These are phyloP conservation scores for Periplaneta americana DNA, from an alignment of 1,140 invertebrate genomes.

Conservation along the genomic window DNA sequence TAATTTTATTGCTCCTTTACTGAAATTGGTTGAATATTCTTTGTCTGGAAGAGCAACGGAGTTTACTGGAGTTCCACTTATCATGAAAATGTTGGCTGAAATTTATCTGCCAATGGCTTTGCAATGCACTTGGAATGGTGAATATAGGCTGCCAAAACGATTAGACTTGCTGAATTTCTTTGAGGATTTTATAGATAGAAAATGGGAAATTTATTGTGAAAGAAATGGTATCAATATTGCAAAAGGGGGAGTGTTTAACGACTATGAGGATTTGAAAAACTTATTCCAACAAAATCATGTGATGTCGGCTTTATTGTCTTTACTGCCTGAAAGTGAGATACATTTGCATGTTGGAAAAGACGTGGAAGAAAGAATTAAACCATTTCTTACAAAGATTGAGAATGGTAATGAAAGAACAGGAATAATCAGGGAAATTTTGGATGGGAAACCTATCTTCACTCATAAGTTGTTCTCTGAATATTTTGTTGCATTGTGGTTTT, in stretches of 20 bases:
- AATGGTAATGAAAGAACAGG: neutral
- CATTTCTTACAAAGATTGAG: neutral
- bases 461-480: conserved; percentile 15
- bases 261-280: neutral
- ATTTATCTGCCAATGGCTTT: neutral
- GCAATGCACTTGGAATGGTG: neutral
- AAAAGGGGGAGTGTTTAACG: neutral
- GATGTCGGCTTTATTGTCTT: neutral
- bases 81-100: conserved; percentile 6
- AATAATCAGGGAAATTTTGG: neutral
- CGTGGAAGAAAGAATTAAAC: neutral
- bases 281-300: conserved; percentile 7
- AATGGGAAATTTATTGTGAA: conserved; percentile 11
- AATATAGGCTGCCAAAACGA: neutral
- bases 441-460: conserved; percentile 1
- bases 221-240: neutral
- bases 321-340: neutral
- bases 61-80: conserved; percentile 12
- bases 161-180: conserved; percentile 5
- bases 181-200: conserved; percentile 6
- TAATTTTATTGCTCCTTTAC: neutral
- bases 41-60: neutral
- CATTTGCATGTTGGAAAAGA: neutral
- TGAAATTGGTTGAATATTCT: neutral
- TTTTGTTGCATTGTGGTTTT: conserved; percentile 16